These are phyloP conservation scores for Mormyrus iriodes DNA, from an alignment of 2,113 vertebrate genomes.

Conservation along the genomic window DNA sequence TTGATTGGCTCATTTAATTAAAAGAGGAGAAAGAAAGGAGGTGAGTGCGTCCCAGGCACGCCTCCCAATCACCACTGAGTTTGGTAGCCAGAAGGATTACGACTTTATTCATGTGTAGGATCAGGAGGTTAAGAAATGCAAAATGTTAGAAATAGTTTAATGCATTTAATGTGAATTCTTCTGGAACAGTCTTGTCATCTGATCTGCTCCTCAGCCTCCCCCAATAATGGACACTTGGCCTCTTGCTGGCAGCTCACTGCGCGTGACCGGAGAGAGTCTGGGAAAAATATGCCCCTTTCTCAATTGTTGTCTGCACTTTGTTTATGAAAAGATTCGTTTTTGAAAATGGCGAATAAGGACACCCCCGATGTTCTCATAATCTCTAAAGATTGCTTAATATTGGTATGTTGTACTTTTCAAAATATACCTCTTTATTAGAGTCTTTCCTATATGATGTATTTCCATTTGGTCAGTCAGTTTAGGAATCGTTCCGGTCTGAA, in stretches of 20 bases:
- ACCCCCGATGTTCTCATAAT: not conserved
- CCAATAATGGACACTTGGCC: not conserved
- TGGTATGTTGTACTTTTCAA: not conserved
- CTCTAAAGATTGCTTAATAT: not conserved
- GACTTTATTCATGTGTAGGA: not conserved
- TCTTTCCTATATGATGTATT: not conserved
- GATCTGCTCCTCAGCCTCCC: not conserved
- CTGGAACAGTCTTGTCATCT: not conserved
- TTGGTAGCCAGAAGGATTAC: not conserved
- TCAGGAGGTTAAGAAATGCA: not conserved
- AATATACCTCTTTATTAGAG: not conserved
- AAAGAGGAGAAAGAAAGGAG: not conserved
- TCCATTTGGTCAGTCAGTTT: not conserved
- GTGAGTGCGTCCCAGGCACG: not conserved
- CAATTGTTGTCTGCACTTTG: not conserved
- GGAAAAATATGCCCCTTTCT: not conserved
- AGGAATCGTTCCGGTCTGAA: not conserved
- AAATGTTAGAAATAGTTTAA: not conserved
- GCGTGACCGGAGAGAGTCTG: not conserved
- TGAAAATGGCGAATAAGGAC: not conserved
- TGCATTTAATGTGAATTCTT: not conserved
- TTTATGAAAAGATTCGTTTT: not conserved
- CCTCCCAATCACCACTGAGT: not conserved
- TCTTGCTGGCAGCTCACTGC: not conserved
- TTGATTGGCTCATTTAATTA: not conserved